These are phyloP conservation scores for Loriculus beryllinus DNA, from an alignment of 2,797 vertebrate genomes.

Conservation along the genomic window DNA sequence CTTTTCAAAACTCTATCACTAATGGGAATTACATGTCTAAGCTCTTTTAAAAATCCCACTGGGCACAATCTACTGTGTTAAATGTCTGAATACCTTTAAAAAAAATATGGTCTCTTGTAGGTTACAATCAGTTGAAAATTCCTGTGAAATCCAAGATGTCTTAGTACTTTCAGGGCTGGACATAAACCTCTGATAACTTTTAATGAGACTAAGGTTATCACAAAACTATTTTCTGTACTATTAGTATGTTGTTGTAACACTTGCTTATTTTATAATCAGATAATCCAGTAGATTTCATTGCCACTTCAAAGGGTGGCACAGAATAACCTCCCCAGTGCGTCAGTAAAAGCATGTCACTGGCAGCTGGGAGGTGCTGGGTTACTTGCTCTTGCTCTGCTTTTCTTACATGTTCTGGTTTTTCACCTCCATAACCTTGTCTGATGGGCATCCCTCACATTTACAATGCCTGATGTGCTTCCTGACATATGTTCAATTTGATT, in stretches of 20 bases:
- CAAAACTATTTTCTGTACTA: neutral
- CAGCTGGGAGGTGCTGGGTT: neutral
- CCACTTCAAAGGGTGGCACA: neutral
- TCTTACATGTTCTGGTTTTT: constrained; percentile 41
- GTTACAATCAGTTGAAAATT: neutral
- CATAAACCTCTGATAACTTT: neutral
- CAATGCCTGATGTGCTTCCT: constrained; percentile 64
- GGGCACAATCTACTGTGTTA: neutral
- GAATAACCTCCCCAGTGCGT: neutral
- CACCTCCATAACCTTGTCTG: constrained; percentile 62
- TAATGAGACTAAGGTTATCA: neutral
- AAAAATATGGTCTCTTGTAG: neutral
- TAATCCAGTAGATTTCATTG: neutral
- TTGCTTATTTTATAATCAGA: neutral
- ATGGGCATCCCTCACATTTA: constrained; percentile 60
- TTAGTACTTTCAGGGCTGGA: neutral
- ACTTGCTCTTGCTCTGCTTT: constrained; percentile 3
- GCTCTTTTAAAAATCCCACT: neutral
- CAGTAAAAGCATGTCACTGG: neutral
- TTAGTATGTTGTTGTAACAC: neutral
- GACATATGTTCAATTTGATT: constrained; percentile 70
- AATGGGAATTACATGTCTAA: neutral
- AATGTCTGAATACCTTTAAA: neutral
- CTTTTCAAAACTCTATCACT: neutral
- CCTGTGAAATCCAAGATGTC: neutral